Evolutionary conservation across 2,797 vertebrate species (phyloP).

Genomic region (Hybognathus amarus): DNA sequence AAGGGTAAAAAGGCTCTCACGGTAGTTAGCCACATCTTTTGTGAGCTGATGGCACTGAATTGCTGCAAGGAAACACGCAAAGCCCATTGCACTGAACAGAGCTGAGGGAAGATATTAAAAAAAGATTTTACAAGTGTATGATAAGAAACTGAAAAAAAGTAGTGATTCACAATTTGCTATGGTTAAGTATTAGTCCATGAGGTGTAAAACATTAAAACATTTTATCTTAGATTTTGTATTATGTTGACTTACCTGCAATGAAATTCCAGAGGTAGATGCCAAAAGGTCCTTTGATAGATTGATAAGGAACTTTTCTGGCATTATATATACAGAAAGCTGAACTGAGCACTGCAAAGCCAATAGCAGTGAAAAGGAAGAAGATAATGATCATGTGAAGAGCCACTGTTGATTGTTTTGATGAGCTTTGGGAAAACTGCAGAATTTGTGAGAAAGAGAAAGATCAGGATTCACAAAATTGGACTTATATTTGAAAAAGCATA

Average conservation of each 20-base stretch:
- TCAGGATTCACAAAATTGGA: slow-evolving; percentile 1
- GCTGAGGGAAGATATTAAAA: slow-evolving; percentile 28
- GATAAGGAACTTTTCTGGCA: slow-evolving; percentile 89
- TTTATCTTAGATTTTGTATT: neutral
- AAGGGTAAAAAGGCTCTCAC: slow-evolving; percentile 86
- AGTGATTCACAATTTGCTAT: neutral
- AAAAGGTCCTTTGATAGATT: slow-evolving; percentile 90
- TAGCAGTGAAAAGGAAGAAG: slow-evolving; percentile 86
- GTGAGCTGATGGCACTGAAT: slow-evolving; percentile 73
- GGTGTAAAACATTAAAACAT: neutral
- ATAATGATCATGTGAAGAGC: slow-evolving; percentile 89
- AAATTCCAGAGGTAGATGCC: slow-evolving; percentile 94
- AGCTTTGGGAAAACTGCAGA: slow-evolving; percentile 91
- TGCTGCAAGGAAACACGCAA: slow-evolving; percentile 55
- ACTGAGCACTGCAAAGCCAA: slow-evolving; percentile 89
- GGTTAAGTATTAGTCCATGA: neutral
- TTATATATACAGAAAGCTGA: slow-evolving; percentile 94
- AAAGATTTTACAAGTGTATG: neutral
- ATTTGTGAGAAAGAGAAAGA: slow-evolving; percentile 31
- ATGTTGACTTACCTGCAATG: slow-evolving; percentile 84
- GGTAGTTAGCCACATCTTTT: slow-evolving; percentile 89
- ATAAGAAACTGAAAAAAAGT: neutral
- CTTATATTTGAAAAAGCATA: neutral
- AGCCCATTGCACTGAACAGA: slow-evolving; percentile 52
- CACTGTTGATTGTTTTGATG: slow-evolving; percentile 84